Percentiles rank a stretch among this genome's conserved stretches.
Evolutionary conservation across 2,888 invertebrate species (phyloP).

Genomic region (Xylocampa areola): DNA sequence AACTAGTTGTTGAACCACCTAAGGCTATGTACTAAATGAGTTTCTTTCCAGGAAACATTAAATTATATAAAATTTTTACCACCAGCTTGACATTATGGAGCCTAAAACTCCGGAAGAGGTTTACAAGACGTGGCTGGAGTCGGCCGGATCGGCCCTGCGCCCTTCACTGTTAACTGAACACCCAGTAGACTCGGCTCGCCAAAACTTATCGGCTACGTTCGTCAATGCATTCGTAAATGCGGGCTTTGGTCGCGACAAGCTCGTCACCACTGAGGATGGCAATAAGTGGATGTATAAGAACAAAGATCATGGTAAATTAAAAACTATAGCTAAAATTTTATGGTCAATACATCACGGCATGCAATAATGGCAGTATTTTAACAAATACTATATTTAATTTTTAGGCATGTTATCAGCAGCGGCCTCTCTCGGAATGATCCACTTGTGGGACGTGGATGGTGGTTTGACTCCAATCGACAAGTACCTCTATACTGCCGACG

Average conservation of each 20-base stretch:
- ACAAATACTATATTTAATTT: too few relatives aligned
- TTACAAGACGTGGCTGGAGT: conserved; percentile 99
- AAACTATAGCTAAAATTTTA: too few relatives aligned
- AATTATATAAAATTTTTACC: too few relatives aligned
- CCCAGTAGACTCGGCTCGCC: conserved; percentile 97
- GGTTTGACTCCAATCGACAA: conserved; percentile 99
- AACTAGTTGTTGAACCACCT: too few relatives aligned
- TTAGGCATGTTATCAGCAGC: conserved; percentile 98
- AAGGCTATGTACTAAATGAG: too few relatives aligned
- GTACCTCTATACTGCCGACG: conserved; percentile 98
- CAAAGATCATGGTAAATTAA: conserved; percentile 96
- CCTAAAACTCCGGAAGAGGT: conserved; percentile 99
- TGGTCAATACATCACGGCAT: too few relatives aligned
- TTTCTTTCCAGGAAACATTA: too few relatives aligned
- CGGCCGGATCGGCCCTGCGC: conserved; percentile 91
- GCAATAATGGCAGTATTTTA: too few relatives aligned
- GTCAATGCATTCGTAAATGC: conserved; percentile 99
- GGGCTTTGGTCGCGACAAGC: conserved; percentile 98
- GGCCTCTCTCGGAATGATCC: conserved; percentile 98
- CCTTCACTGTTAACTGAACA: conserved; percentile 93
- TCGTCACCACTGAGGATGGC: conserved; percentile 95
- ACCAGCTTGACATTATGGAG: conserved; percentile 98
- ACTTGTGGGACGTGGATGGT: conserved; percentile 99
- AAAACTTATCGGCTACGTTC: conserved; percentile 98
- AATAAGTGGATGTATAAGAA: conserved; percentile 98